Evolutionary conservation across 2,888 invertebrate species (phyloP).

Genomic region (Drosophila imparisetae): DNA sequence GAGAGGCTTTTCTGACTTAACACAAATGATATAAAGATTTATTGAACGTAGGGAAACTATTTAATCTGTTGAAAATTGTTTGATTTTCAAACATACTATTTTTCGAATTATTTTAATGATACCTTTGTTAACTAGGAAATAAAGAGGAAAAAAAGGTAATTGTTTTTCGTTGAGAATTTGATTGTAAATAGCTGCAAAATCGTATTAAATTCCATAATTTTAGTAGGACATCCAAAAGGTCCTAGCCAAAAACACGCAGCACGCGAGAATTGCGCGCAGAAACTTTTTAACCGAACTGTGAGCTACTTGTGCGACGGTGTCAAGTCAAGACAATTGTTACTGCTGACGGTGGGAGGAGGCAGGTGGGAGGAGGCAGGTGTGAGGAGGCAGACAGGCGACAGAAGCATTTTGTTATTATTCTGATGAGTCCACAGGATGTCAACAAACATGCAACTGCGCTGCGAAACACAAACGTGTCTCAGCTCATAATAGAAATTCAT

Average conservation of each 20-base stretch:
- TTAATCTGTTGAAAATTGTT: background rate
- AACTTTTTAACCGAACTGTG: slow-evolving; percentile 26
- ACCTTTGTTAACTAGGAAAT: background rate
- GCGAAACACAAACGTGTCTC: slow-evolving; percentile 48
- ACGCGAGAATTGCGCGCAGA: slow-evolving; percentile 24
- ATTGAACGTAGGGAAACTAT: background rate
- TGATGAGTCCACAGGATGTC: slow-evolving; percentile 64
- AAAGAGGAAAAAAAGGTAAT: background rate
- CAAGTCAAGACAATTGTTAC: slow-evolving; percentile 71
- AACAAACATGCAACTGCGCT: slow-evolving; percentile 67
- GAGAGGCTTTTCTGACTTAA: background rate
- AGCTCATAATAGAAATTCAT: slow-evolving; percentile 60
- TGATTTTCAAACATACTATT: background rate
- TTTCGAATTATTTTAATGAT: background rate
- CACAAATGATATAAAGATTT: background rate
- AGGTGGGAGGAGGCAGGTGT: background rate
- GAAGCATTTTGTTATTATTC: slow-evolving; percentile 68
- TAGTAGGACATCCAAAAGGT: background rate
- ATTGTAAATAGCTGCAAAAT: background rate
- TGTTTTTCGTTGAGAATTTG: background rate
- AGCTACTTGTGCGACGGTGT: slow-evolving; percentile 42
- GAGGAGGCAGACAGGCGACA: background rate
- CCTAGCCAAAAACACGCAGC: slow-evolving; percentile 11
- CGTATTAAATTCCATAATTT: background rate
- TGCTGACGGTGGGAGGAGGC: slow-evolving; percentile 39